Evolutionary conservation across 2,888 invertebrate species (phyloP).

Genomic region (Agriopis aurantiaria): DNA sequence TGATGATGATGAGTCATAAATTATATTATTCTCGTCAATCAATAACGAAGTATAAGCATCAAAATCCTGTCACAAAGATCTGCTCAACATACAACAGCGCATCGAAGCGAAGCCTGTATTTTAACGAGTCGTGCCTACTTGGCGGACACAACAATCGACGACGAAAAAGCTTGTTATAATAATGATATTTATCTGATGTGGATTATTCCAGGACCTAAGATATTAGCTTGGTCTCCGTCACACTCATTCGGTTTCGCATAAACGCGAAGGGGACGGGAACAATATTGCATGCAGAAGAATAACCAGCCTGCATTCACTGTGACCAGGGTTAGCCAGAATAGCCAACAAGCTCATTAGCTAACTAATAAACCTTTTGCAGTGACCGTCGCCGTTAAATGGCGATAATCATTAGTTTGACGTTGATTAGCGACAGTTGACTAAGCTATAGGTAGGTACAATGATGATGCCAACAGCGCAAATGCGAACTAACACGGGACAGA

Average conservation of each 20-base stretch:
- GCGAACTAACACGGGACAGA: neutral
- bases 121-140: constrained; percentile 27
- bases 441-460: neutral
- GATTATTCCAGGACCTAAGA: constrained; percentile 3
- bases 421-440: neutral
- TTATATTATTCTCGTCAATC: neutral
- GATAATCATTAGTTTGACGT: neutral
- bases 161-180: constrained; percentile 42
- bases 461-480: neutral
- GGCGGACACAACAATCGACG: constrained; percentile 28
- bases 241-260: no score
- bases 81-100: constrained; percentile 17
- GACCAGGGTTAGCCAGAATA: neutral
- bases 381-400: neutral
- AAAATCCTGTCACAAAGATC: constrained; percentile 14
- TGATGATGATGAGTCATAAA: no score
- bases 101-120: constrained; percentile 14
- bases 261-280: no score
- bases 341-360: neutral
- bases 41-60: constrained; percentile 7
- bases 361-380: neutral
- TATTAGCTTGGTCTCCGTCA: no score
- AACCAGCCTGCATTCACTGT: no score
- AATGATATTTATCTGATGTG: constrained; percentile 46
- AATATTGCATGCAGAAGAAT: no score